These are phyloP conservation scores for Planiliza haematocheilus DNA, from an alignment of 2,113 vertebrate species.

Conservation along the genomic window DNA sequence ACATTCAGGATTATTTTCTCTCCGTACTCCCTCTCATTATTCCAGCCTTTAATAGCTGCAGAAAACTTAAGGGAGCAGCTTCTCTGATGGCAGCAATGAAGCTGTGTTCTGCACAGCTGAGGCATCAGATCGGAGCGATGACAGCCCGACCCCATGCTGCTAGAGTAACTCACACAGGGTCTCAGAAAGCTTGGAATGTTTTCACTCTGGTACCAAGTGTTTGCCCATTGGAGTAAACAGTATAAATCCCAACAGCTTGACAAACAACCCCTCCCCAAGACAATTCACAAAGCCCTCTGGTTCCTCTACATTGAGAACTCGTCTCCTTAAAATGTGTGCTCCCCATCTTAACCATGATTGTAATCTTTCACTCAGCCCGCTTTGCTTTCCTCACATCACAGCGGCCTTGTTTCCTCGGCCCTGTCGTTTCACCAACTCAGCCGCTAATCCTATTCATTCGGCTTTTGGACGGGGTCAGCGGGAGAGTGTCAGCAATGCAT, in stretches of 20 bases:
- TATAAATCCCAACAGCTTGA: conserved; percentile 69
- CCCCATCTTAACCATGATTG: conserved; percentile 35
- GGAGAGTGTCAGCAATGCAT: conserved; percentile 59
- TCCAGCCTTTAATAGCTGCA: conserved; percentile 49
- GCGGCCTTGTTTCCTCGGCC: conserved; percentile 48
- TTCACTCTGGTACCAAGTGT: conserved; percentile 66
- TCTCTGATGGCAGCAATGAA: conserved; percentile 55
- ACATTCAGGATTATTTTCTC: conserved; percentile 61
- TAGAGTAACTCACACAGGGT: conserved; percentile 46
- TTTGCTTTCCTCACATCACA: conserved; percentile 47
- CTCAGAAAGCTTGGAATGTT: conserved; percentile 69
- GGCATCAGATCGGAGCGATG: conserved; percentile 59
- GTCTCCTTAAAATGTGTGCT: conserved; percentile 20
- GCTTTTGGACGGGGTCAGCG: conserved; percentile 35
- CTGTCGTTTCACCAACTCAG: conserved; percentile 44
- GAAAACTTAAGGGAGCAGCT: conserved; percentile 33
- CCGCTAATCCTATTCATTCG: conserved; percentile 62
- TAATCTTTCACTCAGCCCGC: conserved; percentile 53
- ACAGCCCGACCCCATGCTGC: conserved; percentile 68
- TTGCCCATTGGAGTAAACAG: conserved; percentile 48
- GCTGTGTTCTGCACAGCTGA: conserved; percentile 70
- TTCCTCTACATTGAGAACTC: conserved; percentile 47
- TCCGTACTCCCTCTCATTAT: conserved; percentile 60
- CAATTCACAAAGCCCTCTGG: conserved; percentile 25
- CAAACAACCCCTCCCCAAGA: conserved; percentile 58